Base-by-base conservation (phyloP, 2,797 vertebrate species). In the Borostomias antarcticus region DNA sequence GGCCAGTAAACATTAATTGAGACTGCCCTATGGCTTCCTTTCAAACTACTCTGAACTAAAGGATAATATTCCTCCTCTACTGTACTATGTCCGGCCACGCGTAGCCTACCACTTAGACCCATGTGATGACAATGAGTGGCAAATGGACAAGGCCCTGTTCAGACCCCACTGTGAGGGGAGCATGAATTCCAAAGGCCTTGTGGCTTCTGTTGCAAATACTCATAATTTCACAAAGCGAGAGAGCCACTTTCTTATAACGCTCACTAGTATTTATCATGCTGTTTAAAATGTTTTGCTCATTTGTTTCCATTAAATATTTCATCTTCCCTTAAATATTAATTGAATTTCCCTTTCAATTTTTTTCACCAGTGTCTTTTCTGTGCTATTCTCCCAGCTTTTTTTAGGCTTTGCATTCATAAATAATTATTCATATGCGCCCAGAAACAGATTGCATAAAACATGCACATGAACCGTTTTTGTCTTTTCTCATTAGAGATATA, bases 281-380 rank as follows among this genome's bases (percentile, higher is more conserved):
- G 82, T 87, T 89, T 91, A 90, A 92, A 93, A 92, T 91, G 90
- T 91, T 92, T 91, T 89, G 84, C 88, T 91, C 90, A 91, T 91
- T 93, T 92, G 89, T 92, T 92, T 91, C 89, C 82, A 79, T 90
- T 93, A 86, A 92, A 93, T 93, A 92, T 92, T 93, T 93, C 83
- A 93, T 91, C 80, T 81, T 84, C 77, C 74, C 85, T 93, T 90
- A 93, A 93, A 92, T 92, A 93, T 93, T 93, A 80, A 92, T 92
- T 92, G 87, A 90, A 91, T 89, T 89, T 86, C 84, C 83, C 85
- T 83, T 85, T 86, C 92, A 87, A 89, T 91, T 91, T 89, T 92
- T 93, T 93, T n/a, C 80, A 93, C 89, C 81, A 91, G 81, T 85
- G 86, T 89, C 79, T 88, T 89, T 85, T 84, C 81, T 68, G 81